Conservation (phyloP, 2,797 vertebrate species). For the Coregonus sp. region DNA sequence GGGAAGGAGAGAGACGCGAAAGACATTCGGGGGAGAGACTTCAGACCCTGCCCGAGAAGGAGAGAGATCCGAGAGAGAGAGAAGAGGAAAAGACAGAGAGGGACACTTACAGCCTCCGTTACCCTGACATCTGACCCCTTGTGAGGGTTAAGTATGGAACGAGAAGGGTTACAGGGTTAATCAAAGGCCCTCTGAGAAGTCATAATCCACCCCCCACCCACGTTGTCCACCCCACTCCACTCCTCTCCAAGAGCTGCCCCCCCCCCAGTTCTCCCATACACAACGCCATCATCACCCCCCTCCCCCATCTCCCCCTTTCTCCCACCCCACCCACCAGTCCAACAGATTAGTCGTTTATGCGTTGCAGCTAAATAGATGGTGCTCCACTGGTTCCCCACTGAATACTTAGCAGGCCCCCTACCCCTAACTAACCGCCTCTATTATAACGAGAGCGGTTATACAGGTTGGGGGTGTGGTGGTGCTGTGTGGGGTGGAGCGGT, state of each 20-base stretch:
- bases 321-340: conserved; percentile 36
- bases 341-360: neutral
- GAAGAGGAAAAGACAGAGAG: neutral
- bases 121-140: neutral
- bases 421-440: neutral
- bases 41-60: no score
- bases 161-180: neutral
- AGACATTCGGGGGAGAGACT: no score
- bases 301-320: conserved; percentile 43
- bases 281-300: conserved; percentile 28
- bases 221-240: neutral
- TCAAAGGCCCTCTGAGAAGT: neutral
- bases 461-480: neutral
- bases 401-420: neutral
- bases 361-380: neutral
- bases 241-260: neutral
- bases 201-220: neutral
- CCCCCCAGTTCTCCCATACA: neutral
- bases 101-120: neutral
- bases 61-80: neutral
- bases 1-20: no score
- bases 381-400: neutral
- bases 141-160: neutral
- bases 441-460: neutral
- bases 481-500: neutral